These are phyloP conservation scores for Poeciliopsis infans DNA, from an alignment of 2,797 vertebrate genomes.

Conservation along the genomic window DNA sequence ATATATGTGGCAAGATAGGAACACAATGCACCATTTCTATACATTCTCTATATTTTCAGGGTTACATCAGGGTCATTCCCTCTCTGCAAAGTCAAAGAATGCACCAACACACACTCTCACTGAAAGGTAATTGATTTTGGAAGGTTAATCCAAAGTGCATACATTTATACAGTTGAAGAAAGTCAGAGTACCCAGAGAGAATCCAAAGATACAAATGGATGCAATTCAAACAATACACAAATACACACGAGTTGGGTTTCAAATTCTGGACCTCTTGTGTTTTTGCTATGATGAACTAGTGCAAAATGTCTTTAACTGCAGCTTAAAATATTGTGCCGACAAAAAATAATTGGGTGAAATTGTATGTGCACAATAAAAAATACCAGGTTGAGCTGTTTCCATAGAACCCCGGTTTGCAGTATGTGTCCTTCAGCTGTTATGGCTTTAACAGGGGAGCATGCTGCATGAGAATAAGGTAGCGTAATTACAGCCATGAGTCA, in stretches of 20 bases:
- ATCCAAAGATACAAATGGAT: not conserved
- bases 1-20: not conserved
- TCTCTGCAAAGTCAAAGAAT: not conserved
- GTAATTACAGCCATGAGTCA: not conserved
- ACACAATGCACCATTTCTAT: not conserved
- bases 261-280: not conserved
- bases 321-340: not conserved
- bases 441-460: not conserved
- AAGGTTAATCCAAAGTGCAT: not conserved
- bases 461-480: not conserved
- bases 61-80: not conserved
- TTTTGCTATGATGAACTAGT: not conserved
- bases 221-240: not conserved
- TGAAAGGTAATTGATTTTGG: not conserved
- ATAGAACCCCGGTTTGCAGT: not conserved
- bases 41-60: not conserved
- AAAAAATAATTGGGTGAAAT: not conserved
- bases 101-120: not conserved
- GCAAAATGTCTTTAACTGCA: not conserved
- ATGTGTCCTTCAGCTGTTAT: slow-evolving; percentile 4
- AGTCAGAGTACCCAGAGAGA: not conserved
- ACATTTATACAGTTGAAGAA: not conserved
- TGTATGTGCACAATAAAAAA: not conserved
- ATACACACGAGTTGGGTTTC: not conserved
- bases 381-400: not conserved